Conservation (phyloP, 53 echinoderm and acorn worm genomes). For the Crossaster papposus region DNA sequence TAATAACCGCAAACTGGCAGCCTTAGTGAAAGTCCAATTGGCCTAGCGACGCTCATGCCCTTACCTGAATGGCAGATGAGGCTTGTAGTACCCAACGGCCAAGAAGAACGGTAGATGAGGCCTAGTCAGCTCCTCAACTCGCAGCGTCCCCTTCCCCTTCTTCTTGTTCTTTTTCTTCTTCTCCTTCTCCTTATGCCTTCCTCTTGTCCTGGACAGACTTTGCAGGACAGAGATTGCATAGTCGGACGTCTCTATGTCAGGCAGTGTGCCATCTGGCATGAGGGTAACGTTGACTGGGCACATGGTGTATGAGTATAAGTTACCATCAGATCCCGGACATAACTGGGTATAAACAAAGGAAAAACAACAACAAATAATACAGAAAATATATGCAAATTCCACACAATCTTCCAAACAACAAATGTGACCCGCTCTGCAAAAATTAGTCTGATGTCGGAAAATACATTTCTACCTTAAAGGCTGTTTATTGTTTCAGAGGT, state of each 20-base stretch:
- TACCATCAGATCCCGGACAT: slow-evolving; percentile 75
- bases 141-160: neutral
- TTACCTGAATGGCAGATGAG: slow-evolving; percentile 88
- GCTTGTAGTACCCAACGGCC: slow-evolving; percentile 90
- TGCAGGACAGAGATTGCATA: slow-evolving; percentile 70
- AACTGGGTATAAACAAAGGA: slow-evolving; percentile 29
- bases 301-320: slow-evolving; percentile 70
- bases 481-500: too few species aligned
- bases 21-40: too few species aligned
- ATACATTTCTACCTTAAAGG: too few species aligned
- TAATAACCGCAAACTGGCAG: too few species aligned
- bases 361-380: too few species aligned
- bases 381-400: too few species aligned
- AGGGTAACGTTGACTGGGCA: slow-evolving; percentile 82
- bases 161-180: neutral
- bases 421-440: too few species aligned
- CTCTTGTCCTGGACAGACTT: slow-evolving; percentile 52
- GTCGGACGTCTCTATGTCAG: slow-evolving; percentile 87
- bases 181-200: neutral
- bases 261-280: slow-evolving; percentile 72
- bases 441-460: too few species aligned
- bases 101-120: slow-evolving; percentile 75
- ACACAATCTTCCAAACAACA: too few species aligned
- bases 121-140: neutral
- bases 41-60: neutral